A percentile compares a stretch with the other conserved stretches of the same genome.
These are phyloP conservation scores for Listrodromus nycthemerus DNA, from an alignment of 2,888 invertebrate genomes.

Conservation along the genomic window DNA sequence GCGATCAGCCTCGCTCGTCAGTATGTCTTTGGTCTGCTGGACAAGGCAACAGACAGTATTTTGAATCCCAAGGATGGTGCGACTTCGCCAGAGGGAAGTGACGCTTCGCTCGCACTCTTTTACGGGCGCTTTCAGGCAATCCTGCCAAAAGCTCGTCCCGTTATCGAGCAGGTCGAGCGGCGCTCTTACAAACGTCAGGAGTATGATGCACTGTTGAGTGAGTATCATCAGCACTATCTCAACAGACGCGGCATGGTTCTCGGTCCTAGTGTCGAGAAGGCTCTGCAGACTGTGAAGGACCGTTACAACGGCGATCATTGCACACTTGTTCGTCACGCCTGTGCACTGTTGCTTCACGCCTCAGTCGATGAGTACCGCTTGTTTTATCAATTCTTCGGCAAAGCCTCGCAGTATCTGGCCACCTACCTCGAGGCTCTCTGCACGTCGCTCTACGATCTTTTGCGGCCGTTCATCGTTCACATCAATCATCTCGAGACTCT, in stretches of 20 bases:
- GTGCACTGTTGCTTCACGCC: constrained; percentile 95
- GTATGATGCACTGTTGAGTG: constrained; percentile 90
- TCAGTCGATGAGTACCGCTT: constrained; percentile 97
- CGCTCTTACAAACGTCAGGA: constrained; percentile 90
- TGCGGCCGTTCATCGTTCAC: constrained; percentile 97
- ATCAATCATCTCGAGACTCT: constrained; percentile 99
- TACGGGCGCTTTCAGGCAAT: constrained; percentile 98
- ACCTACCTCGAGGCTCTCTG: constrained; percentile 94
- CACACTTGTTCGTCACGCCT: constrained; percentile 93
- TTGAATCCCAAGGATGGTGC: constrained; percentile 76
- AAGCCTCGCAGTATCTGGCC: constrained; percentile 88
- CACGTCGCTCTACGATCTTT: constrained; percentile 94
- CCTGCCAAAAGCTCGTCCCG: constrained; percentile 92
- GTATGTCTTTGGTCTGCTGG: constrained; percentile 91
- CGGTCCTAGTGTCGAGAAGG: constrained; percentile 85
- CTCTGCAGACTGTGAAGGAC: constrained; percentile 79
- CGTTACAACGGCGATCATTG: constrained; percentile 92
- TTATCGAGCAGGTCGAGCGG: constrained; percentile 93
- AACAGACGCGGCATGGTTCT: constrained; percentile 88
- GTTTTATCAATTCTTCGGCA: constrained; percentile 95
- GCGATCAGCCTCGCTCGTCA: constrained; percentile 92
- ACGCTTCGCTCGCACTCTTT: constrained; percentile 92
- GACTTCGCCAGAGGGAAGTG: constrained; percentile 83
- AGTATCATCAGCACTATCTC: constrained; percentile 94
- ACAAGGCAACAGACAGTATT: constrained; percentile 90